Conservation (phyloP, 2,113 vertebrate genomes). For the Pundamilia nyererei region DNA sequence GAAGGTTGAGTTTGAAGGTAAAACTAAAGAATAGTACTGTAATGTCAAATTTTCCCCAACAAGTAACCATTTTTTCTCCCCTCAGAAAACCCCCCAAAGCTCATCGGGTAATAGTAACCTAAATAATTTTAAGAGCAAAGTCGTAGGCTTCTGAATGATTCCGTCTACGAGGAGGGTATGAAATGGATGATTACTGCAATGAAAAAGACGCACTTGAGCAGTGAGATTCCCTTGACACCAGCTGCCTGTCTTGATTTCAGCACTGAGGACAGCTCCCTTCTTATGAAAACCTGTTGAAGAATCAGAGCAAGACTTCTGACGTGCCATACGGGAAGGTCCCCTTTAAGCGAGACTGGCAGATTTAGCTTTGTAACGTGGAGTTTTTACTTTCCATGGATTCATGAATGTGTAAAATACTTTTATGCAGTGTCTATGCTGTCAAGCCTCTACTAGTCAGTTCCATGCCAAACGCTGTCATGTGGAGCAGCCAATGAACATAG, state of each 20-base stretch:
- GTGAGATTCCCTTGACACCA: neutral
- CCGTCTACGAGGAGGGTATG: neutral
- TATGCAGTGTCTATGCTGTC: neutral
- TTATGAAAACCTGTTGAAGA: conserved; percentile 1
- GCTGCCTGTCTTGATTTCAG: conserved; percentile 39
- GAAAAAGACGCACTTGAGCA: neutral
- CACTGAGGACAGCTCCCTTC: conserved; percentile 48
- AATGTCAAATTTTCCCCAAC: neutral
- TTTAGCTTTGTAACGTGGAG: neutral
- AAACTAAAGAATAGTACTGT: neutral
- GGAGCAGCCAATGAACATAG: conserved; percentile 3
- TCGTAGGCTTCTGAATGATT: neutral
- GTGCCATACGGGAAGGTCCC: neutral
- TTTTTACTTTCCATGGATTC: neutral
- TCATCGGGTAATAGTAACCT: neutral
- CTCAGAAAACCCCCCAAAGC: fast-evolving
- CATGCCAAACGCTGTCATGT: neutral
- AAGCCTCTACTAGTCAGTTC: neutral
- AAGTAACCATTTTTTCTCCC: neutral
- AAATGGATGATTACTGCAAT: conserved; percentile 2
- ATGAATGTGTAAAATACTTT: conserved; percentile 9
- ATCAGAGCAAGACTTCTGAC: neutral
- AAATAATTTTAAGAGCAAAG: neutral
- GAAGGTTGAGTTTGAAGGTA: neutral
- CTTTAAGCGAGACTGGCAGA: conserved; percentile 7